Conservation (phyloP, 2,113 vertebrate species). For the Smithornis capensis region DNA sequence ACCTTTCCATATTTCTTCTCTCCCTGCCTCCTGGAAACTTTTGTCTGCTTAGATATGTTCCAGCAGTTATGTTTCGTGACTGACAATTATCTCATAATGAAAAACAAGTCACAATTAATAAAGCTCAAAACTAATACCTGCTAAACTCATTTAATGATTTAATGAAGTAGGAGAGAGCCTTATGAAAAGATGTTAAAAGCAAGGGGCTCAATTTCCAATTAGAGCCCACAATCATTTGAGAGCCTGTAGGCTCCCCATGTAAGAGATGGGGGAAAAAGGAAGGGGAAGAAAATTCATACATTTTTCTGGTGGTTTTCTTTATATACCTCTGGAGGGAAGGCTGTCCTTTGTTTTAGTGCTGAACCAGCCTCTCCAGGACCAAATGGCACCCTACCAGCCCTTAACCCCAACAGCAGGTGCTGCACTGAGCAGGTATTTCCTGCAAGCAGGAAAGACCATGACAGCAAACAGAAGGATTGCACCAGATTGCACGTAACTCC, state of each 20-base stretch:
- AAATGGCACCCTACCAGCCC: neutral
- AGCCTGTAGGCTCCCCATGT: constrained; percentile 10
- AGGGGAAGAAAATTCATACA: neutral
- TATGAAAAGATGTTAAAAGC: constrained; percentile 71
- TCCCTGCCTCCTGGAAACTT: constrained; percentile 38
- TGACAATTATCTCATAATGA: constrained; percentile 93
- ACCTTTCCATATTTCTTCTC: constrained; percentile 23
- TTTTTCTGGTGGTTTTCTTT: neutral
- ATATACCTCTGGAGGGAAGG: neutral
- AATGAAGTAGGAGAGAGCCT: constrained; percentile 82
- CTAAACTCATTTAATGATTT: constrained; percentile 85
- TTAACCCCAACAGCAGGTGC: neutral
- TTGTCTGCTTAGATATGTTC: constrained; percentile 50
- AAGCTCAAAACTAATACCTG: constrained; percentile 86
- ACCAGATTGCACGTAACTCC: neutral
- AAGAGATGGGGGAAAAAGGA: neutral
- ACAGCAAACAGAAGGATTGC: neutral
- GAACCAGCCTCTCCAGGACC: neutral
- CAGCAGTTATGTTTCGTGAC: constrained; percentile 83
- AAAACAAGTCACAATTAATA: constrained; percentile 95
- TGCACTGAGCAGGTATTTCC: neutral
- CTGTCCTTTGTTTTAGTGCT: rapidly evolving
- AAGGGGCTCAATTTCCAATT: constrained; percentile 73
- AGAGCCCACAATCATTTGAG: constrained; percentile 51
- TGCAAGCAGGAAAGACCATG: neutral